Evolutionary conservation across 2,888 invertebrate species (phyloP).

Genomic region (Anthrax anthrax): DNA sequence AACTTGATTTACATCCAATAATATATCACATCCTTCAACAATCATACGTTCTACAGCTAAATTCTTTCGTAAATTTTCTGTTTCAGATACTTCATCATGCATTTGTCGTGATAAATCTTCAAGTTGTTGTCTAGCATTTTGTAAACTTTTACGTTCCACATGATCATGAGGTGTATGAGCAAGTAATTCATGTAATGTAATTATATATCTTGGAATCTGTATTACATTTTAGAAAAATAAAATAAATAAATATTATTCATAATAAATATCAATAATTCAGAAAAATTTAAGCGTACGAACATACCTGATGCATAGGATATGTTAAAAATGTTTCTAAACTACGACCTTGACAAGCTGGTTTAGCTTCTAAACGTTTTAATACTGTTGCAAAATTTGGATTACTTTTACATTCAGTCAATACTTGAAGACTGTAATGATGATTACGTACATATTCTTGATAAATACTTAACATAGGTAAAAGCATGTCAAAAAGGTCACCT

Average conservation of each 20-base stretch:
- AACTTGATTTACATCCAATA: constrained; percentile 84
- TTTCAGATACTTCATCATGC: constrained; percentile 62
- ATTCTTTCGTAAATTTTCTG: constrained; percentile 82
- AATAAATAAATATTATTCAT: neutral
- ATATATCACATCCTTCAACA: constrained; percentile 82
- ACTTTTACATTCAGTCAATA: constrained; percentile 84
- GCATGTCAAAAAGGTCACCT: constrained; percentile 91
- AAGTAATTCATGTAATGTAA: constrained; percentile 74
- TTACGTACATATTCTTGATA: constrained; percentile 91
- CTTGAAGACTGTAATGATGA: constrained; percentile 86
- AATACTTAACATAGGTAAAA: constrained; percentile 85
- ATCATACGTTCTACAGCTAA: constrained; percentile 87
- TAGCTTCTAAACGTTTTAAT: constrained; percentile 67
- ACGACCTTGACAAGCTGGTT: constrained; percentile 70
- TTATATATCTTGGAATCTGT: constrained; percentile 82
- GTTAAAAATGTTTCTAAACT: constrained; percentile 80
- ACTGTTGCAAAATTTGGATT: constrained; percentile 62
- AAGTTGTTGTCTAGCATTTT: constrained; percentile 73
- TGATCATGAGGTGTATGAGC: constrained; percentile 91
- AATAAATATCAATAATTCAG: neutral
- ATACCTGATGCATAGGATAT: constrained; percentile 87
- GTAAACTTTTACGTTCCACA: constrained; percentile 77
- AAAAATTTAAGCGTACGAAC: neutral
- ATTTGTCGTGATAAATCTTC: constrained; percentile 54
- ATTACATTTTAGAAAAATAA: too few species aligned